Evolutionary conservation across 2,888 invertebrate species (phyloP), one percentile per base, ranked within the genome.

Genomic region (Autographa gamma): DNA sequence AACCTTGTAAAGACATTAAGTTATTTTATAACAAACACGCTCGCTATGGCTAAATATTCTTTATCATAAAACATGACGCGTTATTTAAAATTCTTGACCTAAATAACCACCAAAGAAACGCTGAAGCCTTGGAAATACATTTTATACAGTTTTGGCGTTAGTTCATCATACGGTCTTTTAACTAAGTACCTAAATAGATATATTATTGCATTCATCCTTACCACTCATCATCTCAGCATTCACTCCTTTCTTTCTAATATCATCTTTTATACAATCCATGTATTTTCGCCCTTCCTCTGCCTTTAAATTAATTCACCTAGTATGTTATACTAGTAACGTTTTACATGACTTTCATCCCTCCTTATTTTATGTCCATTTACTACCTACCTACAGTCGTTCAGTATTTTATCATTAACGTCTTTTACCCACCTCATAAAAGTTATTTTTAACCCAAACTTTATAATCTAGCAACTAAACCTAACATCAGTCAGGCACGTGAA

Each of bases 61-160:
- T 65, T 71, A 79, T 77, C 67, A 66, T 56, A 59, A 13, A 31
- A 34, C 8, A 71, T 68, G 77, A 72, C 77, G 69, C 48, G 18
- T 62, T 80, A 69, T 81, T 74, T 78, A 65, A 34, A 71, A 66
- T 66, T 73, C 76, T 82, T 82, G 82, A 80, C 80, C 76, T 73
- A 79, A 76, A 76, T 82, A 19, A 43, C 60, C 16, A 13, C 14
- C 48, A 54, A 38, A 59, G 43, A 63, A 34, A 41, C 52, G 56
- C 11, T 59, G 9, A 19, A 65, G 18, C 32, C 72, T 75, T 59
- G 32, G 19, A 59, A 67, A 61, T 69, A 61, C 69, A 58, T 60
- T 56, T 59, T 56, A 14, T 18, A 54, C 19, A 48, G 0, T 54
- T 52, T 56, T 56, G 48, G 1, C n/a, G 48, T 48, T 48, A n/a